Conservation (phyloP, 1,140 invertebrate genomes). For the Capitella teleta region DNA sequence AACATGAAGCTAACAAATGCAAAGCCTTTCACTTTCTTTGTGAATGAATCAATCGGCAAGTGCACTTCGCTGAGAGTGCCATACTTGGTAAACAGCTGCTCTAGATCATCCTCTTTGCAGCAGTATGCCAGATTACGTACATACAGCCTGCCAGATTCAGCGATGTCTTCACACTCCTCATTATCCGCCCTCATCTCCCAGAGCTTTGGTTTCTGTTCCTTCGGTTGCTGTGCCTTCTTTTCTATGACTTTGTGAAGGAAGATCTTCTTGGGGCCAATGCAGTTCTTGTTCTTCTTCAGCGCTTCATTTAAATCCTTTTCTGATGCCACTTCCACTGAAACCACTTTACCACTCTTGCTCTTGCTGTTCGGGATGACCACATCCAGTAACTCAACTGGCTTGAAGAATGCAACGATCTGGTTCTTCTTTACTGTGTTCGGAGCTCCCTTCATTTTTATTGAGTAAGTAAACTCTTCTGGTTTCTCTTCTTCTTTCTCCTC, state of each 20-base stretch:
- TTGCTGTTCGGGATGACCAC: no score
- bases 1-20: constrained; percentile 85
- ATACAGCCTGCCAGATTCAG: constrained; percentile 78
- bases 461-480: no score
- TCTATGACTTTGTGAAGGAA: constrained; percentile 8
- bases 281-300: constrained; percentile 73
- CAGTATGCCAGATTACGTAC: constrained; percentile 85
- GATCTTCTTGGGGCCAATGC: constrained; percentile 40
- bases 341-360: no score
- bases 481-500: background rate
- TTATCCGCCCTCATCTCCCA: constrained; percentile 43
- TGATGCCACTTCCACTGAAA: constrained; percentile 77
- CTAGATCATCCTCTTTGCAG: constrained; percentile 76
- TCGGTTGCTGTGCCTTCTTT: constrained; percentile 20
- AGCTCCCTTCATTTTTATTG: no score
- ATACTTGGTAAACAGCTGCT: constrained; percentile 72
- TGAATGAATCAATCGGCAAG: constrained; percentile 74
- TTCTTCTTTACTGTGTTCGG: no score
- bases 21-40: constrained; percentile 84
- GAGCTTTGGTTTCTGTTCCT: constrained; percentile 26
- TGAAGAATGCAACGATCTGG: no score
- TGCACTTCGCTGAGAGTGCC: constrained; percentile 77
- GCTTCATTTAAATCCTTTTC: constrained; percentile 71
- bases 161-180: constrained; percentile 64
- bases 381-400: no score